These are phyloP conservation scores for Aphaenogaster ashmeadi DNA, from an alignment of 1,140 invertebrate genomes.

Conservation along the genomic window DNA sequence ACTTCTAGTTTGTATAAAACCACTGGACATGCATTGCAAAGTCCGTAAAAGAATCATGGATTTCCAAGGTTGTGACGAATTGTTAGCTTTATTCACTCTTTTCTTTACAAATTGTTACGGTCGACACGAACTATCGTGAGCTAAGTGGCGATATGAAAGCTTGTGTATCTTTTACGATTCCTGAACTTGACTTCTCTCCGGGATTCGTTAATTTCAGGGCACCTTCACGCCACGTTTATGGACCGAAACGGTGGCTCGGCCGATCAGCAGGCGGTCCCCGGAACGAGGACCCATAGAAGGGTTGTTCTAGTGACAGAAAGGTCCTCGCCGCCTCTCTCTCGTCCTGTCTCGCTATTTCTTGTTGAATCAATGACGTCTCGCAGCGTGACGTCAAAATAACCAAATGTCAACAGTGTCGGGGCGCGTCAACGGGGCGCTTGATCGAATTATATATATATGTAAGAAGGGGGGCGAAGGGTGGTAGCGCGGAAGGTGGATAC, in stretches of 20 bases:
- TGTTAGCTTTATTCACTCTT: background rate
- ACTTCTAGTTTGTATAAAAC: background rate
- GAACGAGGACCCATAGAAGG: constrained; percentile 63
- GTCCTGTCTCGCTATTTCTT: constrained; percentile 22
- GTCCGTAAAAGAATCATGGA: background rate
- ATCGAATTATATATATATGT: constrained; percentile 82
- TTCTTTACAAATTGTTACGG: background rate
- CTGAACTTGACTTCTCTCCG: background rate
- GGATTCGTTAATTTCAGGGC: constrained; percentile 19
- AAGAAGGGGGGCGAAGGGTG: constrained; percentile 39
- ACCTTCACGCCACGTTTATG: constrained; percentile 10
- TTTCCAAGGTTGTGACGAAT: background rate
- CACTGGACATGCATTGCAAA: background rate
- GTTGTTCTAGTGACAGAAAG: constrained; percentile 37
- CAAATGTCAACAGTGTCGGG: constrained; percentile 82
- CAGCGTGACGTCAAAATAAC: constrained; percentile 85
- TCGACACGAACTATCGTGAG: background rate
- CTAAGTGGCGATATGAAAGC: background rate
- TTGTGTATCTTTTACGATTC: background rate
- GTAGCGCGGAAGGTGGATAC: constrained; percentile 58
- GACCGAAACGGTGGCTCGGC: constrained; percentile 21
- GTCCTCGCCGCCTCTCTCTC: constrained; percentile 25
- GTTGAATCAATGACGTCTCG: constrained; percentile 65
- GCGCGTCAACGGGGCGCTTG: constrained; percentile 82
- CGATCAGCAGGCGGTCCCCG: constrained; percentile 75